Conservation (phyloP, 2,888 invertebrate species). For the Hartigia nigra region DNA sequence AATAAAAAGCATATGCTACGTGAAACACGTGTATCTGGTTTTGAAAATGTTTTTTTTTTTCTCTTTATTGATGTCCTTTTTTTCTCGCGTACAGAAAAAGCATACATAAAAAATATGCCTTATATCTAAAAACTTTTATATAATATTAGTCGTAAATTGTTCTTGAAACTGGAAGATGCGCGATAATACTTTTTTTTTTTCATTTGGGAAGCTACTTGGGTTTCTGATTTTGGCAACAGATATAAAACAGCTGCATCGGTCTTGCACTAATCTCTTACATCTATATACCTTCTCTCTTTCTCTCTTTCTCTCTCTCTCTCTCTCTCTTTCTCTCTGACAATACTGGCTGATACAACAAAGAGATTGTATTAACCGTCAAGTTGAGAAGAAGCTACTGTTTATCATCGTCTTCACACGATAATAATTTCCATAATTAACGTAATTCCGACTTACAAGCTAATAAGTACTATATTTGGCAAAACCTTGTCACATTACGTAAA, state of each 20-base stretch:
- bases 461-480: constrained; percentile 66
- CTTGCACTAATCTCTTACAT: not conserved
- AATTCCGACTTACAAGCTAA: constrained; percentile 42
- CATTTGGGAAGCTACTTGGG: constrained; percentile 39
- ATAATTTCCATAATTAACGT: constrained; percentile 1
- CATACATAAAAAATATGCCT: constrained; percentile 67
- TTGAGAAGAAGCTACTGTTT: constrained; percentile 3
- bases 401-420: not conserved
- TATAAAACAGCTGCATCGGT: constrained; percentile 53
- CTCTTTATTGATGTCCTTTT: constrained; percentile 32
- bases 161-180: constrained; percentile 58
- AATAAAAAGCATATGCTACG: not conserved
- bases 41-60: constrained; percentile 42
- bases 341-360: not conserved
- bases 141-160: constrained; percentile 21
- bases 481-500: constrained; percentile 61
- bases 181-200: constrained; percentile 58
- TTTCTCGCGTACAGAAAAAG: constrained; percentile 65
- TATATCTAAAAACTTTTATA: constrained; percentile 52
- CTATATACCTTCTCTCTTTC: not conserved
- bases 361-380: not conserved
- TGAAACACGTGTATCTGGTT: constrained; percentile 4
- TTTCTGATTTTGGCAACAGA: constrained; percentile 49
- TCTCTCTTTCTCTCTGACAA: not conserved
- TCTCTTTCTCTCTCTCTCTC: too few species aligned